Conservation (phyloP, 2,113 vertebrate genomes). For the Cyprinodon brontotheroides region DNA sequence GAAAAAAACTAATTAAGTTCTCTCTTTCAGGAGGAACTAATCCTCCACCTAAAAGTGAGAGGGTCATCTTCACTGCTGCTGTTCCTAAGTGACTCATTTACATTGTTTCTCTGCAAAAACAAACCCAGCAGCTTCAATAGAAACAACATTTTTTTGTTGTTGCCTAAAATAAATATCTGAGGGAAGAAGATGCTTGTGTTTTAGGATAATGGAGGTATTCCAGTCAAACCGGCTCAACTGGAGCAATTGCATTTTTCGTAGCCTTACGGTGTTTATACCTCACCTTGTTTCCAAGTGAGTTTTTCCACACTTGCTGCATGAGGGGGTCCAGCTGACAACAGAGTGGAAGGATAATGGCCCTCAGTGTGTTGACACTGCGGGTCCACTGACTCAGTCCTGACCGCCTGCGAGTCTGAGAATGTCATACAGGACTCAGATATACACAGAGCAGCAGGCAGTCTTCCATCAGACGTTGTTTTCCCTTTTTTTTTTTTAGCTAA, state of each 20-base stretch:
- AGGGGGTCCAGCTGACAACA: slow-evolving; percentile 29
- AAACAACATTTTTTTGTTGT: slow-evolving; percentile 4
- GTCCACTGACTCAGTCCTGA: slow-evolving; percentile 32
- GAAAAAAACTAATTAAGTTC: slow-evolving; percentile 58
- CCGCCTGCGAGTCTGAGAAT: slow-evolving; percentile 59
- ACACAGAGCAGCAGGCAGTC: slow-evolving; percentile 58
- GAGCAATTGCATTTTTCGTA: slow-evolving; percentile 37
- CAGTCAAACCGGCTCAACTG: slow-evolving; percentile 49
- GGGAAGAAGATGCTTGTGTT: slow-evolving; percentile 14
- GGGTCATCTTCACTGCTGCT: not conserved
- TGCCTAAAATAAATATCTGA: slow-evolving; percentile 1
- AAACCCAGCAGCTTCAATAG: not conserved
- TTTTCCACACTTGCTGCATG: slow-evolving; percentile 25
- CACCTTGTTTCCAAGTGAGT: slow-evolving; percentile 18
- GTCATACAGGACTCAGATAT: slow-evolving; percentile 61
- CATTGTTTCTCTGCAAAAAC: slow-evolving; percentile 5
- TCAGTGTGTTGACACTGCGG: slow-evolving; percentile 45
- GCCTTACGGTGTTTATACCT: slow-evolving; percentile 11
- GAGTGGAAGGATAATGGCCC: slow-evolving; percentile 30
- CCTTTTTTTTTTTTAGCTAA: slow-evolving; percentile 51
- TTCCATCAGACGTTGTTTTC: slow-evolving; percentile 37
- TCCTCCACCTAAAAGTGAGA: slow-evolving; percentile 37
- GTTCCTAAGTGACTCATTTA: slow-evolving; percentile 32
- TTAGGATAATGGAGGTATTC: slow-evolving; percentile 24
- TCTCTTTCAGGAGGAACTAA: slow-evolving; percentile 54